Conservation (phyloP, 2,797 vertebrate genomes). For the Sardinella longiceps region DNA sequence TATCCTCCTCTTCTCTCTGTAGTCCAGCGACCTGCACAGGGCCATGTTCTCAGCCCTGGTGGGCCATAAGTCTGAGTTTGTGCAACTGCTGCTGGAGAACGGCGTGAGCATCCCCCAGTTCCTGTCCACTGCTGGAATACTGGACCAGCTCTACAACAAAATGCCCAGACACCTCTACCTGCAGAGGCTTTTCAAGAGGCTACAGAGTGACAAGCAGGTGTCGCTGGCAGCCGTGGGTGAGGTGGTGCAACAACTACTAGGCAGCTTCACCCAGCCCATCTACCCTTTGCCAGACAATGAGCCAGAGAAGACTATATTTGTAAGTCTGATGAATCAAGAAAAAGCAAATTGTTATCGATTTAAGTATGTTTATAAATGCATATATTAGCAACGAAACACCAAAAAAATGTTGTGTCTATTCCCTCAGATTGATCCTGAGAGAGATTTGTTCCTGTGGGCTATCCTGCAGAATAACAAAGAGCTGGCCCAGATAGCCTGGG, state of each 20-base stretch:
- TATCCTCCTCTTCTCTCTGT: constrained; percentile 27
- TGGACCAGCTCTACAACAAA: constrained; percentile 81
- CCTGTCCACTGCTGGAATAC: constrained; percentile 74
- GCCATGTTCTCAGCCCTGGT: constrained; percentile 88
- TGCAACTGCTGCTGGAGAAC: constrained; percentile 90
- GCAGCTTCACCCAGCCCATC: constrained; percentile 82
- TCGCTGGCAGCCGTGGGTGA: constrained; percentile 81
- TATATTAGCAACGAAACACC: no score
- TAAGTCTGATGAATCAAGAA: background rate
- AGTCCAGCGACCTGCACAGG: constrained; percentile 88
- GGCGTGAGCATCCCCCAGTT: constrained; percentile 86
- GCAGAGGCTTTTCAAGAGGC: constrained; percentile 80
- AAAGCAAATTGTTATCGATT: no score
- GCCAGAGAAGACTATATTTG: background rate
- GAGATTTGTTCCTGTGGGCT: constrained; percentile 94
- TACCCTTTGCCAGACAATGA: constrained; percentile 68
- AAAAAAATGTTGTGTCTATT: background rate
- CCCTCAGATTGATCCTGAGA: constrained; percentile 67
- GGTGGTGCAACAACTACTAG: constrained; percentile 86
- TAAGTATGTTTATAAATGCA: no score
- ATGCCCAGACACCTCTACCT: constrained; percentile 83
- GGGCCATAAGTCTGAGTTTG: constrained; percentile 88
- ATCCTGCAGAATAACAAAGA: constrained; percentile 87
- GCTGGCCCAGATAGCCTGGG: constrained; percentile 90
- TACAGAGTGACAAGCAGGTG: constrained; percentile 66